A percentile compares a stretch with the other conserved stretches of the same genome.
Evolutionary conservation across 1,140 invertebrate genomes (phyloP).

Genomic region (Stegodyphus mimosarum): DNA sequence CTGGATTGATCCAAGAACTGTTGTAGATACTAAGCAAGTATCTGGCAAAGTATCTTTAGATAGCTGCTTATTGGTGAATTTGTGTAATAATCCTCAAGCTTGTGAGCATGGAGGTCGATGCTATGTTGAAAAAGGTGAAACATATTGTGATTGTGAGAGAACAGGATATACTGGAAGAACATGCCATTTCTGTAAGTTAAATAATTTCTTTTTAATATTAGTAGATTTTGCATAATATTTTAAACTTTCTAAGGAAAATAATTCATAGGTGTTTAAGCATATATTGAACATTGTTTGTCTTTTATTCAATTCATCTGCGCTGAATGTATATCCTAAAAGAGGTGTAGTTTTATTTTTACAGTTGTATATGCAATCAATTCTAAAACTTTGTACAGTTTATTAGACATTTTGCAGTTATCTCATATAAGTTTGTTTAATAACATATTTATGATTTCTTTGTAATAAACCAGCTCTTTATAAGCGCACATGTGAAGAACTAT

Average conservation of each 20-base stretch:
- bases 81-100: conserved; percentile 86
- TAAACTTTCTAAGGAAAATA: no score
- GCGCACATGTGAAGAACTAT: conserved; percentile 91
- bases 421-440: no score
- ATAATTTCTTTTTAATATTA: background rate
- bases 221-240: no score
- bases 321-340: no score
- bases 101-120: conserved; percentile 92
- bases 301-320: no score
- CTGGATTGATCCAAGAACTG: conserved; percentile 79
- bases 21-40: conserved; percentile 74
- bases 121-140: conserved; percentile 81
- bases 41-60: conserved; percentile 90
- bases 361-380: no score
- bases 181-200: conserved; percentile 84
- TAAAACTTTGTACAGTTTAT: no score
- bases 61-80: conserved; percentile 90
- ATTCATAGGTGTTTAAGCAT: no score
- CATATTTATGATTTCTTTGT: background rate
- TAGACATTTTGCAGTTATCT: no score
- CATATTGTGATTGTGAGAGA: conserved; percentile 88
- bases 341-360: no score
- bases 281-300: no score
- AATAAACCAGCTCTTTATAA: conserved; percentile 78
- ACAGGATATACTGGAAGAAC: conserved; percentile 90